phyloP scores from a whole-genome alignment of 2,797 vertebrate species.

The Hapalemur alaotrensis region DNA sequence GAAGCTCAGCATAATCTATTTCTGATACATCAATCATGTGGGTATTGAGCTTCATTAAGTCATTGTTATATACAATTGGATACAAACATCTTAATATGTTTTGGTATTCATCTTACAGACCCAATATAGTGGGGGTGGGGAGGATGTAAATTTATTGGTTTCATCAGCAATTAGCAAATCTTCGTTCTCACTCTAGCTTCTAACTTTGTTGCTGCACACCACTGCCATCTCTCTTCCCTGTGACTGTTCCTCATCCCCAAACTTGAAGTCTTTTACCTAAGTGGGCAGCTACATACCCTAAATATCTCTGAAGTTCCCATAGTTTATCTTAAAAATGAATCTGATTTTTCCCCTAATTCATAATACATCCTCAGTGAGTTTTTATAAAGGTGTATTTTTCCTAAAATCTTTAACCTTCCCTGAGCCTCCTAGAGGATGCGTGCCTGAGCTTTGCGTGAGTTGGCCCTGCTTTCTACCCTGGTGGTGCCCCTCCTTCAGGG shows the following conservation, averaged over 20 bases:
- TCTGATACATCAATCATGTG: background rate
- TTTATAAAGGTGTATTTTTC: background rate
- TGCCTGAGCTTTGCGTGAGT: background rate
- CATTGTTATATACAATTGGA: conserved; percentile 20
- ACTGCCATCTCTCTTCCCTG: background rate
- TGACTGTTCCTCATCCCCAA: background rate
- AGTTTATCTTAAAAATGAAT: background rate
- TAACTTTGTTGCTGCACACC: background rate
- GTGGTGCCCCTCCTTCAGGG: background rate
- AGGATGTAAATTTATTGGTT: background rate
- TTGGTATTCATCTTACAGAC: conserved; percentile 12
- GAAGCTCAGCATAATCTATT: background rate
- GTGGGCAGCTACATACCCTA: background rate
- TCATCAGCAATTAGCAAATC: background rate
- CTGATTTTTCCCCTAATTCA: background rate
- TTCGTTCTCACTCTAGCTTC: background rate
- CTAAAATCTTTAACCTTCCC: conserved; percentile 11
- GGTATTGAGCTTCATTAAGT: background rate
- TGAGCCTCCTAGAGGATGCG: background rate
- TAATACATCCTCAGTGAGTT: background rate
- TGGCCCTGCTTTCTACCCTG: background rate
- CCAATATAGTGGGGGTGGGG: background rate
- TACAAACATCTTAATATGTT: background rate
- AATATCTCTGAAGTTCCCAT: background rate
- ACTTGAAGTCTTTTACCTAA: background rate